These are phyloP conservation scores for Pseudochromis fuscus DNA, from an alignment of 2,797 vertebrate species.

Conservation along the genomic window DNA sequence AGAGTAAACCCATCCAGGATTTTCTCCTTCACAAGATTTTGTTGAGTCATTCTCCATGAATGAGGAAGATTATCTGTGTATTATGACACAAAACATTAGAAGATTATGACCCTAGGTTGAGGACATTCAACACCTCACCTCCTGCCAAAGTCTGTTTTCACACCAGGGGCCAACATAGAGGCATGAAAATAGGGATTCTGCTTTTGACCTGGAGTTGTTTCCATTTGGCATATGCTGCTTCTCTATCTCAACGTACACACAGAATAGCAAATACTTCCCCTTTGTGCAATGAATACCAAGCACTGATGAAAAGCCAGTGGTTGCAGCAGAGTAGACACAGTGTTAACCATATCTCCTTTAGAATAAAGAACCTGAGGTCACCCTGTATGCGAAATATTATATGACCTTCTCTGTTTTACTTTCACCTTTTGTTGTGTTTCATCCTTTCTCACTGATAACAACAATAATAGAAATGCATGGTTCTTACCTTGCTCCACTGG, in stretches of 20 bases:
- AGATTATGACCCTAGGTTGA: background rate
- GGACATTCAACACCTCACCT: conserved; percentile 39
- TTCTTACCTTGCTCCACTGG: conserved; percentile 84
- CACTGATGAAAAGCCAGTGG: background rate
- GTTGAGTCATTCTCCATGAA: conserved; percentile 41
- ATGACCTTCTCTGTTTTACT: background rate
- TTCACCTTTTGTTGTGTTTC: background rate
- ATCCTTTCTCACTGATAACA: conserved; percentile 1
- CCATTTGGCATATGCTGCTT: background rate
- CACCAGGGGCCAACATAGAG: background rate
- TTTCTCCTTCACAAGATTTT: conserved; percentile 4
- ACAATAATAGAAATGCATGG: background rate
- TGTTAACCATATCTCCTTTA: background rate
- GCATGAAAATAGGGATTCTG: background rate
- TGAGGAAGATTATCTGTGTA: conserved; percentile 5
- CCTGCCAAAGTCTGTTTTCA: conserved; percentile 1
- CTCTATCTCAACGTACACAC: background rate
- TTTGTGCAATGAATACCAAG: background rate
- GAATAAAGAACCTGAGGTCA: conserved; percentile 5
- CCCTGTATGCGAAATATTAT: background rate
- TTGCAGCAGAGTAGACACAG: background rate
- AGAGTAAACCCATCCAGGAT: background rate
- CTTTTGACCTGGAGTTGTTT: background rate
- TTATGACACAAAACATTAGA: conserved; percentile 20
- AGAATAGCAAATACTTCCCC: background rate